These are phyloP conservation scores for Jacana jacana DNA, from an alignment of 2,113 vertebrate species.

Conservation along the genomic window DNA sequence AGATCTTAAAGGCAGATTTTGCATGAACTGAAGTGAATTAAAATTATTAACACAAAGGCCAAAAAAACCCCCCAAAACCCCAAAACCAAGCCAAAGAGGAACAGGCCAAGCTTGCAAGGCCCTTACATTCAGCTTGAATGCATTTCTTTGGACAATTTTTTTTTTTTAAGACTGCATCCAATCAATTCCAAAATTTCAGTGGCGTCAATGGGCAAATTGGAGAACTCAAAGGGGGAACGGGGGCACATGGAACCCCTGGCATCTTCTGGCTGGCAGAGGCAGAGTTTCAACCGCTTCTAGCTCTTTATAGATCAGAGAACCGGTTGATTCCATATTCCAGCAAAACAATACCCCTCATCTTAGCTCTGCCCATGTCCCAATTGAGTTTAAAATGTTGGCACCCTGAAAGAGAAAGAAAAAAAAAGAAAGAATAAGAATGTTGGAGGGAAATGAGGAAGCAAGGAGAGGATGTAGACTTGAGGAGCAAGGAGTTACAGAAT, in stretches of 20 bases:
- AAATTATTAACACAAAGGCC: slow-evolving; percentile 40
- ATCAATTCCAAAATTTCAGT: slow-evolving; percentile 60
- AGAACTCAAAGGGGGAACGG: slow-evolving; percentile 24
- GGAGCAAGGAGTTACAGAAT: not conserved
- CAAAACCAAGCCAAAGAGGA: slow-evolving; percentile 30
- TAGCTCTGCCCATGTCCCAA: slow-evolving; percentile 67
- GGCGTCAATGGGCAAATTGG: slow-evolving; percentile 45
- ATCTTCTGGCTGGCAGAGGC: slow-evolving; percentile 62
- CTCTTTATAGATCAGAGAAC: slow-evolving; percentile 62
- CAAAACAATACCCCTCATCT: slow-evolving; percentile 67
- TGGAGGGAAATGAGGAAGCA: slow-evolving; percentile 37
- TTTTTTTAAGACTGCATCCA: slow-evolving; percentile 31
- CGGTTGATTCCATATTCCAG: slow-evolving; percentile 63
- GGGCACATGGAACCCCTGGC: slow-evolving; percentile 49
- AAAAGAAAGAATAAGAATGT: slow-evolving; percentile 58
- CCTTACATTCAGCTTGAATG: slow-evolving; percentile 53
- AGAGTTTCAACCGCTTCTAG: slow-evolving; percentile 62
- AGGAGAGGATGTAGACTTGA: slow-evolving; percentile 11
- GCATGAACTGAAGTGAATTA: slow-evolving; percentile 24
- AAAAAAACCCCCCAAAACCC: not conserved
- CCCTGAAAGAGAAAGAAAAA: slow-evolving; percentile 65
- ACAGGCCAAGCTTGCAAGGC: slow-evolving; percentile 53
- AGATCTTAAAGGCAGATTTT: slow-evolving; percentile 30
- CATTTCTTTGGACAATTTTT: slow-evolving; percentile 50
- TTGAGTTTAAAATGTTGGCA: slow-evolving; percentile 62